Evolutionary conservation across 2,113 vertebrate species (phyloP).

Genomic region (Neopipo cinnamomea): DNA sequence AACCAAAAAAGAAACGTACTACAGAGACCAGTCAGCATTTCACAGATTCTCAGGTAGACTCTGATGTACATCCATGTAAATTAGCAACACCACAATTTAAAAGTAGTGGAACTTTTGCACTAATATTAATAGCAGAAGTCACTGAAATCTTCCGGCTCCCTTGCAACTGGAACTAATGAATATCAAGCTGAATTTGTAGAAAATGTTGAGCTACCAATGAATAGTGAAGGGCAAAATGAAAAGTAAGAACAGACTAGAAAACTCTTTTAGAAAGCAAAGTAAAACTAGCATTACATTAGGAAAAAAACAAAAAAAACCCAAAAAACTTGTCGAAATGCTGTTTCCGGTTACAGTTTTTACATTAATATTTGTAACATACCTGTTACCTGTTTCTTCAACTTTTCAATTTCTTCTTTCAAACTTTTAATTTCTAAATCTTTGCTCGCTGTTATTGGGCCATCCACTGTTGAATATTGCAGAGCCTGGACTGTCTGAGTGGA

Average conservation of each 20-base stretch:
- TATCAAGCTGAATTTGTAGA: not conserved
- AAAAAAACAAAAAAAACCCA: too few species aligned
- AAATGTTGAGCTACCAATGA: not conserved
- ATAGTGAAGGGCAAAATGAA: not conserved
- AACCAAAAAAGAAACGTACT: not conserved
- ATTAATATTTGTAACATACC: constrained; percentile 72
- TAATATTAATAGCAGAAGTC: not conserved
- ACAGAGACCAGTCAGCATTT: not conserved
- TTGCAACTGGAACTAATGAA: not conserved
- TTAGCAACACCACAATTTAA: not conserved
- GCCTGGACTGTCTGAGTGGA: constrained; percentile 94
- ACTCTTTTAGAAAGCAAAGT: not conserved
- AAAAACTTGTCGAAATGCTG: not conserved
- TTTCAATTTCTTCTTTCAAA: constrained; percentile 94
- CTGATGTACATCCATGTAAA: not conserved
- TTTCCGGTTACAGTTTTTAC: not conserved
- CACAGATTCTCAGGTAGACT: not conserved
- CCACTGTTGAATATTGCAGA: constrained; percentile 85
- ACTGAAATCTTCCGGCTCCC: not conserved
- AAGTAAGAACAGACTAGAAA: not conserved
- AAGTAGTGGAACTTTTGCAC: not conserved
- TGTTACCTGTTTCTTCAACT: constrained; percentile 90
- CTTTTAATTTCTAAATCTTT: constrained; percentile 94
- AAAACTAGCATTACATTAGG: not conserved
- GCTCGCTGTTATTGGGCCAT: constrained; percentile 76